These are phyloP conservation scores for Carettochelys insculpta DNA, from an alignment of 2,113 vertebrate genomes.

Conservation along the genomic window DNA sequence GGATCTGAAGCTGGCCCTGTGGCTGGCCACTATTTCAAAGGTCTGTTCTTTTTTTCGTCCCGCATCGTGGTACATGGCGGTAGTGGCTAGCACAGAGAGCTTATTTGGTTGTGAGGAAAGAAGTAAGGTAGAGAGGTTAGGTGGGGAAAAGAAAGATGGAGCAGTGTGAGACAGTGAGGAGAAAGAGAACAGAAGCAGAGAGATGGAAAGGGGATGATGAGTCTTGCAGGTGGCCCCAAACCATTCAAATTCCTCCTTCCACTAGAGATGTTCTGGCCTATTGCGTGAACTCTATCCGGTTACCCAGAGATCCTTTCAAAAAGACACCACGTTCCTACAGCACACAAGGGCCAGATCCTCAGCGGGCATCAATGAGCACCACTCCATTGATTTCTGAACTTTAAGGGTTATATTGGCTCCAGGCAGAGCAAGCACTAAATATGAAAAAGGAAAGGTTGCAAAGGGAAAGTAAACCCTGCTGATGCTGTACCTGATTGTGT, in stretches of 20 bases:
- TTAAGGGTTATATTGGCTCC: background rate
- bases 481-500: background rate
- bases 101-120: background rate
- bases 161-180: background rate
- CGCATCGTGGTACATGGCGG: background rate
- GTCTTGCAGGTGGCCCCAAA: background rate
- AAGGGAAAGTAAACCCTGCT: background rate
- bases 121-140: background rate
- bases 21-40: rapidly evolving
- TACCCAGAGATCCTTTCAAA: background rate
- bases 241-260: rapidly evolving
- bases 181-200: background rate
- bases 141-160: background rate
- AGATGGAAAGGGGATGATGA: background rate
- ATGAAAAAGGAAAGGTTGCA: background rate
- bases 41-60: background rate
- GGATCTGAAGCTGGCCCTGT: background rate
- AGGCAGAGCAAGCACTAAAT: background rate
- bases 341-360: rapidly evolving
- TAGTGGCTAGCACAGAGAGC: background rate
- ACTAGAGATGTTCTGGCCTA: background rate
- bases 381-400: background rate
- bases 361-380: background rate
- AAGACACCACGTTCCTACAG: background rate
- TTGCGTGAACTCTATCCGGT: rapidly evolving